Evolutionary conservation across 2,888 invertebrate genomes (phyloP), one percentile per base, ranked within the genome.

Genomic region (Nomada ferruginata): DNA sequence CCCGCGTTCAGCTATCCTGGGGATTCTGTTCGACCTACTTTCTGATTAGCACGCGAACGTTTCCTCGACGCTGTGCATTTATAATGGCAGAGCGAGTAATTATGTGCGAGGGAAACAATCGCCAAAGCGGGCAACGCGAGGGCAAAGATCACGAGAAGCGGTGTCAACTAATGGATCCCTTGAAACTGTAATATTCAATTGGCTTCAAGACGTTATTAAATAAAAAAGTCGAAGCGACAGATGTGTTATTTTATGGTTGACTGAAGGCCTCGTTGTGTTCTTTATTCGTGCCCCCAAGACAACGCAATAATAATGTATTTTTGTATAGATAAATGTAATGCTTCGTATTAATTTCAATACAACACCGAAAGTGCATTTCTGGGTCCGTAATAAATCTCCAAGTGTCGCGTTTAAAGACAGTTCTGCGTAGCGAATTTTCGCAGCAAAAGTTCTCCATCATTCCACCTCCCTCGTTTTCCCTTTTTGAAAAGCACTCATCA

Each of bases 11-110:
- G 60, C 55, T 47, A 64, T 71, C 65, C 60, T 50, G 47, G 72
- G 60, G 64, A 71, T 71, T 80, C 65, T 47, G 60, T 53, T 79
- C 81, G 79, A 79, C 80, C 79, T 79, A 79, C 79, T 79, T 79
- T 71, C 53, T 44, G 65, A 80, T 79, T 65, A 65, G 59, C 65
- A 44, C 80, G 71, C 64, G 80, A 79, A 80, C 71, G 79, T 71
- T 71, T 70, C 79, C 70, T 74, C 61, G 52, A 26, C 53, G n/a
- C 26, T 60, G 79, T 80, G 61, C 72, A 80, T 79, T 71, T 66
- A 80, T 79, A 80, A 79, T 55, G 60, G 7, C 70, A 23, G 26
- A n/a, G 60, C 59, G 52, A 65, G 65, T 71, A 79, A 79, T 79
- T 80, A 79, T n/a, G 53, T 18, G 65, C 81, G 26, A 66, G 71